Evolutionary conservation across 2,797 vertebrate genomes (phyloP), one percentile per base, ranked within the genome.

Genomic region (Limnodromus scolopaceus): DNA sequence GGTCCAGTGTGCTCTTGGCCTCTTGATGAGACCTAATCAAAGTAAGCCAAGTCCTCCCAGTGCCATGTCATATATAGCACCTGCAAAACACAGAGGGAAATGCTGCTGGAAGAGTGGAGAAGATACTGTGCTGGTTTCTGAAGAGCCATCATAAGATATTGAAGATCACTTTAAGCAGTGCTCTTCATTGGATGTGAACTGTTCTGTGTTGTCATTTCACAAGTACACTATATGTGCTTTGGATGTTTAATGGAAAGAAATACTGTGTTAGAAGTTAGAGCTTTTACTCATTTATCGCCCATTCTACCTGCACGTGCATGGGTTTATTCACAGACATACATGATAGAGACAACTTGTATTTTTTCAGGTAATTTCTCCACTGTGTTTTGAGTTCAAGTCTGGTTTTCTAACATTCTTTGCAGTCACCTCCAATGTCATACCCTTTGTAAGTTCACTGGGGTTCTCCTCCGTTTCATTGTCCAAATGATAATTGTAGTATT

Each of bases 291-390:
- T 36, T 60, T 53, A 9, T 46, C 5, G 5, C 3, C 25, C 7
- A 5, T 58, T 64, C 19, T 64, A 6, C 16, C 61, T 57, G 18
- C 8, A 13, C 5, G 1, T 11, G 9, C 4, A 0, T 5, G 3
- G 65, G 23, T 30, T 71, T 87, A 38, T 39, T 63, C 32, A 41
- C 27, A 77, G 69, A 22, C 5, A 4, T 19, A 11, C 2, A 1
- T 10, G 28, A 5, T 16, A 18, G 23, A 83, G 38, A 28, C 20
- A 61, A 58, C 2, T 13, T 24, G 9, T 15, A 3, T 25, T 18
- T 84, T 53, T 34, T 30, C 57, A 23, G 15, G 11, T 49, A 27
- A 19, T 69, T 87, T 64, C 27, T 80, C 23, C 41, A 46, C 39
- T 9, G 0, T 22, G 0, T 18, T 55, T 71, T 19, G 36, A 16